phyloP scores from a whole-genome alignment of 2,113 vertebrate genomes.

The Hypomesus transpacificus region DNA sequence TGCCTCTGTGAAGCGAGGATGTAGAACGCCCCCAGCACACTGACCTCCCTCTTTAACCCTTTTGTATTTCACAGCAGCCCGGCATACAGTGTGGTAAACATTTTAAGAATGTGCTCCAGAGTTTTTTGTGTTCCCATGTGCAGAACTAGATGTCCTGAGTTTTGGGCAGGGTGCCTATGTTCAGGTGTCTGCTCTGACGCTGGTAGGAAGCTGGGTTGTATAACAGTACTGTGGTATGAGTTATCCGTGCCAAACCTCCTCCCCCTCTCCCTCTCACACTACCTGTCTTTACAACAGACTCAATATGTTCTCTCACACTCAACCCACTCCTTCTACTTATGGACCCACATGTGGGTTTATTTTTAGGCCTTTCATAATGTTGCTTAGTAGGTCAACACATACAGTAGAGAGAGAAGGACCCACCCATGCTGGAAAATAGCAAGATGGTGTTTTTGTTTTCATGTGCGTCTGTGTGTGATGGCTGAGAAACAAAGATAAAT shows the following conservation, averaged over 20 bases:
- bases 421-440: conserved; percentile 4
- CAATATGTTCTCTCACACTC: no score
- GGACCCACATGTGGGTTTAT: conserved; percentile 8
- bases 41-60: no score
- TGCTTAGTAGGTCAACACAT: conserved; percentile 30
- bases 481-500: neutral
- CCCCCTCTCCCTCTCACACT: conserved; percentile 1
- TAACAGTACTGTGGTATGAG: conserved; percentile 48
- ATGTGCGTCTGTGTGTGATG: neutral
- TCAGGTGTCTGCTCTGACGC: conserved; percentile 24
- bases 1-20: no score
- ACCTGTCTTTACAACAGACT: neutral
- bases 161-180: conserved; percentile 18
- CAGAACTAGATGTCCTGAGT: no score
- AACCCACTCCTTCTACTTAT: conserved; percentile 20
- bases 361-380: neutral
- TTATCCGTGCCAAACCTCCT: conserved; percentile 31
- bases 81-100: no score
- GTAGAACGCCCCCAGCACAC: no score
- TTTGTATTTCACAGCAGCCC: no score
- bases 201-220: conserved; percentile 48
- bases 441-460: neutral
- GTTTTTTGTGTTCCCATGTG: no score
- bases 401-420: neutral
- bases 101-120: no score